These are phyloP conservation scores for Bothrops jararaca DNA, from an alignment of 2,113 vertebrate genomes.

Conservation along the genomic window DNA sequence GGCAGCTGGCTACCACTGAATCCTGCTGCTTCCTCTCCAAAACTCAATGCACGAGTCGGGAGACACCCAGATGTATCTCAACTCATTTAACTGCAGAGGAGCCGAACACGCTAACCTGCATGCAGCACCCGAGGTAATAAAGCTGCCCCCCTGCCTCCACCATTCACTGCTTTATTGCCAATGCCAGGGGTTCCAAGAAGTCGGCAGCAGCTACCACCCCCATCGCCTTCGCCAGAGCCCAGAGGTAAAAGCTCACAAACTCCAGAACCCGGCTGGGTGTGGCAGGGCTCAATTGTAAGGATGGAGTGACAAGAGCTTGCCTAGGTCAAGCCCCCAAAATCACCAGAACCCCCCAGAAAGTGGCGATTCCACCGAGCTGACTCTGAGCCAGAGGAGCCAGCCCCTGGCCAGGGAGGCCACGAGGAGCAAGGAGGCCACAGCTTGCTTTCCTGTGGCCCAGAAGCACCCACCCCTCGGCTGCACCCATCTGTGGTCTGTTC, in stretches of 20 bases:
- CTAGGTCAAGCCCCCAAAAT: background rate
- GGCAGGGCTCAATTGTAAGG: background rate
- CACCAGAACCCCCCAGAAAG: background rate
- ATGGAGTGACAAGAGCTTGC: background rate
- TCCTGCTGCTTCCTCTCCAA: background rate
- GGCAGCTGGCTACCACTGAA: background rate
- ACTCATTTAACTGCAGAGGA: background rate
- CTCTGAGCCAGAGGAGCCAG: background rate
- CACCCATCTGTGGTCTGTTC: background rate
- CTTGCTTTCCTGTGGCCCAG: background rate
- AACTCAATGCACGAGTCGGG: background rate
- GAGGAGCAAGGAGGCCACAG: background rate
- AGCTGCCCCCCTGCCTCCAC: fast-evolving
- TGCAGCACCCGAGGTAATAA: background rate
- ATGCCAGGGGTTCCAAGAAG: background rate
- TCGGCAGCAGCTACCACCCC: background rate
- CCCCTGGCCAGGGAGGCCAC: background rate
- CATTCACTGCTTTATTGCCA: background rate
- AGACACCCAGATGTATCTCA: background rate
- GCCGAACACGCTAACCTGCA: background rate
- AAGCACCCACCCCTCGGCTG: background rate
- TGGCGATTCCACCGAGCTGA: background rate
- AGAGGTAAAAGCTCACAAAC: no score
- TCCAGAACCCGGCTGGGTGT: background rate
- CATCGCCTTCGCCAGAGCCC: background rate